A percentile compares a stretch with the other conserved stretches of the same genome.
Evolutionary conservation across 1,140 invertebrate species (phyloP).

Genomic region (Aphidius ervi): DNA sequence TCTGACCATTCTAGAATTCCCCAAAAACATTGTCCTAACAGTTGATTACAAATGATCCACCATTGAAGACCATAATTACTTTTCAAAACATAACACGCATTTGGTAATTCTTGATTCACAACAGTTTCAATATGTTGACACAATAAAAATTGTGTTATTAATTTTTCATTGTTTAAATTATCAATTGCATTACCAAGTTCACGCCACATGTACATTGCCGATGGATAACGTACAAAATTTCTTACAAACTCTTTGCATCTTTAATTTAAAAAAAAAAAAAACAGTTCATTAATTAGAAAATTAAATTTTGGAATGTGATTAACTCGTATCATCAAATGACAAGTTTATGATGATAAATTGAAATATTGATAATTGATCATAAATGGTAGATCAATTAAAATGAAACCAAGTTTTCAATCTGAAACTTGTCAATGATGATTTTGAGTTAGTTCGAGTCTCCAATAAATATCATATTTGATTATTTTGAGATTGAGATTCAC

Average conservation of each 20-base stretch:
- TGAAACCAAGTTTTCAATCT: constrained; percentile 52
- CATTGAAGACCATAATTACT: constrained; percentile 42
- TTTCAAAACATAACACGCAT: constrained; percentile 40
- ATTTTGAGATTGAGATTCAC: constrained; percentile 37
- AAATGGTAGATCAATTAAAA: constrained; percentile 25
- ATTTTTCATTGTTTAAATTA: constrained; percentile 35
- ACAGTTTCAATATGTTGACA: constrained; percentile 44
- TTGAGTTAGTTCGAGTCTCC: constrained; percentile 44
- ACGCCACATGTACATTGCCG: constrained; percentile 43
- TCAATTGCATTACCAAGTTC: constrained; percentile 37
- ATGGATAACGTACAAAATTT: constrained; percentile 44
- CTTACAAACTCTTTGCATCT: constrained; percentile 45
- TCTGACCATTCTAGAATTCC: constrained; percentile 47
- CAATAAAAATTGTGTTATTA: constrained; percentile 37
- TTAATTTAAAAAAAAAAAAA: constrained; percentile 23
- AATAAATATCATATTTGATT: constrained; percentile 9
- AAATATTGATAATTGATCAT: constrained; percentile 27
- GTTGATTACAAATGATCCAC: constrained; percentile 47
- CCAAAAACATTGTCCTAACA: constrained; percentile 47
- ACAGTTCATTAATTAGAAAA: background rate
- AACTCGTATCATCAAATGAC: background rate
- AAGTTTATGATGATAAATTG: constrained; percentile 40
- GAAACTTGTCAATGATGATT: constrained; percentile 50
- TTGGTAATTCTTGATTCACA: constrained; percentile 40
- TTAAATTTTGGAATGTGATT: background rate